Base-by-base conservation (phyloP, 2,888 invertebrate genomes). In the Troides helena region DNA sequence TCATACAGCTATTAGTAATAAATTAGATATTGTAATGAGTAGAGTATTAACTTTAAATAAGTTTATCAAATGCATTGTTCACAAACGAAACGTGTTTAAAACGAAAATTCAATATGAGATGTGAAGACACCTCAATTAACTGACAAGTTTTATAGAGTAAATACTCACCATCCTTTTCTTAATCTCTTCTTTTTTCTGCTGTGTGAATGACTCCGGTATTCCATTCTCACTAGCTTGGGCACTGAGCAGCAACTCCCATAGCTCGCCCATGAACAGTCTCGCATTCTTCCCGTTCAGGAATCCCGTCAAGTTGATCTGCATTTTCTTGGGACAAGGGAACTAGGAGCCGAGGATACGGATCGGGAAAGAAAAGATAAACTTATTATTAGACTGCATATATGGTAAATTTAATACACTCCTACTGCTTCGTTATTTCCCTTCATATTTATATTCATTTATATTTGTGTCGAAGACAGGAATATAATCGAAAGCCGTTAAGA, bases 231-330 rank as follows among this genome's bases (percentile, higher is more conserved):
- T 98, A 65, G 98, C 97, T 89, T 99, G 99, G 2, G 99, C 99
- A 68, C 98, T 99, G 72, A 98, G 94, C 76, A 99, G 92, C 76
- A 99, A 91, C 74, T 97, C 96, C 99, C 99, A 99, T 67, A 99
- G 93, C 88, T 99, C 99, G 5, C 97, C 97, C 97, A 99, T 98
- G 89, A 99, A 99, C 78, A 97, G 96, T 58, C 99, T 95, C 23
- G 99, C 99, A 90, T 99, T 98, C 88, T 98, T 98, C 17, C 99
- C 99, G 85, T 99, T 99, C 73, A 99, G 93, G 90, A 99, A 99
- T 62, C 99, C 99, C 62, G 99, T 99, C 89, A 99, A 94, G 92
- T 99, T 99, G 84, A 99, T 99, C 95, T 99, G 99, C 96, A 99
- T 99, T 92, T 98, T 98, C 90, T 98, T 97, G 64, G 99, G 98